Percentiles rank a stretch among this genome's conserved stretches.
phyloP scores from a whole-genome alignment of 2,888 invertebrate genomes.

The Plagodis dolabraria region DNA sequence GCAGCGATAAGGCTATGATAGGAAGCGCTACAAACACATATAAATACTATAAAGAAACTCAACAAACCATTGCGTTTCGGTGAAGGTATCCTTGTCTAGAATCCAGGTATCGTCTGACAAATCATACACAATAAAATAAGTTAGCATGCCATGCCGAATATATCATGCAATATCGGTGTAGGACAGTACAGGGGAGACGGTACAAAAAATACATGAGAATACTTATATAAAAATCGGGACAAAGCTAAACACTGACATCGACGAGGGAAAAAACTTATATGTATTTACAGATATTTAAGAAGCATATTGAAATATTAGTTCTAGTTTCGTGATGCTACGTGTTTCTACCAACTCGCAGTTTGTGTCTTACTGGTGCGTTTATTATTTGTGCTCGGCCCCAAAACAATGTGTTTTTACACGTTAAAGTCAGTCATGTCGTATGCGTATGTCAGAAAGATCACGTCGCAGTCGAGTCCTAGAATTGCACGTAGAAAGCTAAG shows the following conservation, averaged over 20 bases:
- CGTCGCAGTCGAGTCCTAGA: slow-evolving; percentile 40
- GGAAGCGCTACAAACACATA: slow-evolving; percentile 51
- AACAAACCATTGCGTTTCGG: slow-evolving; percentile 79
- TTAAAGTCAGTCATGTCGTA: slow-evolving; percentile 31
- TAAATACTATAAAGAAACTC: slow-evolving; percentile 63
- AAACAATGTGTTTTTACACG: slow-evolving; percentile 32
- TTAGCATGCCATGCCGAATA: slow-evolving; percentile 82
- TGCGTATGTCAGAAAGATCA: slow-evolving; percentile 36
- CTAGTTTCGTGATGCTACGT: slow-evolving; percentile 36
- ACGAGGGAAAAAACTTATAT: slow-evolving; percentile 7
- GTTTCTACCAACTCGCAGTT: slow-evolving; percentile 29
- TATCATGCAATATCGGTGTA: slow-evolving; percentile 73
- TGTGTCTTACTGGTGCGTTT: slow-evolving; percentile 37
- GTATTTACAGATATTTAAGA: slow-evolving; percentile 30
- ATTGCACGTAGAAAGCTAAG: slow-evolving; percentile 78
- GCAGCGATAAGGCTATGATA: slow-evolving; percentile 50
- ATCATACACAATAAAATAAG: slow-evolving; percentile 75
- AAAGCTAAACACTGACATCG: slow-evolving; percentile 13
- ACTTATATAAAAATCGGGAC: slow-evolving; percentile 42
- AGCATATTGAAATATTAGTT: slow-evolving; percentile 30
- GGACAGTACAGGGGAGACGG: slow-evolving; percentile 46
- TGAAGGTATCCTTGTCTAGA: slow-evolving; percentile 78
- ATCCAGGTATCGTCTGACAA: slow-evolving; percentile 84
- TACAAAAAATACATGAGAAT: slow-evolving; percentile 42
- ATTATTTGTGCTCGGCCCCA: slow-evolving; percentile 38